Base-by-base conservation (phyloP, 1,140 invertebrate species). In the Trachymyrmex septentrionalis region DNA sequence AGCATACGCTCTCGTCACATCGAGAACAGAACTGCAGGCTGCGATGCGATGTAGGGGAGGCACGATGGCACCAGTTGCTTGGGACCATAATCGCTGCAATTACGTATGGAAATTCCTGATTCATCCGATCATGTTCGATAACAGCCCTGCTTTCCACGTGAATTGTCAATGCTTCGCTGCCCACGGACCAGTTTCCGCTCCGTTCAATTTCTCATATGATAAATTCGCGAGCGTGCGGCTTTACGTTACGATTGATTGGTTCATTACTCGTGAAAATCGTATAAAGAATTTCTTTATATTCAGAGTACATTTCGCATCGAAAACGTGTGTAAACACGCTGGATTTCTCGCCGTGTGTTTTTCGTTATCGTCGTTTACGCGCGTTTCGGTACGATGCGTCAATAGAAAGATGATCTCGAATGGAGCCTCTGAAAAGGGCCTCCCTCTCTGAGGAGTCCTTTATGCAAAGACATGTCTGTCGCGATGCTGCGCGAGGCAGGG, bases 101-200 rank as follows among this genome's bases (percentile, higher is more conserved):
- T 95, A 95, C 92, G 88, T 93, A 95, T 95, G 94, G 91, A 95
- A 95, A 95, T 95, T 93, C 89, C 92, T 93, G 94, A 95, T 95
- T 94, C 93, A 95, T 92, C 93, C 91, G 76, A 92, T 91, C 88
- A 90, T 88, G 92, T 89, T 87, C 67, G 78, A 90, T 91, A 61
- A 86, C 59, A 24, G 48, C 21, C 82, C 50, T 75, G 73, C 87
- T 91, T 92, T 86, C 87, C 86, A 80, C 85, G 78, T 75, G 61
- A 86, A 77, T 77, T 66, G 87, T 57, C 87, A 82, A 87, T 86
- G 80, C 85, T 78, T 87, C 84, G 75, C 9, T 48, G 50, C 21
- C 0, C 64, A 19, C 24, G 21, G 14, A 38, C 67, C 12, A 44
- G 3, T 76, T 76, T 72, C 34, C 73, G 14, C 7, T 10, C 19